A percentile compares a stretch with the other conserved stretches of the same genome.
phyloP scores from a whole-genome alignment of 2,797 vertebrate genomes.

The Apogon hyalosoma region DNA sequence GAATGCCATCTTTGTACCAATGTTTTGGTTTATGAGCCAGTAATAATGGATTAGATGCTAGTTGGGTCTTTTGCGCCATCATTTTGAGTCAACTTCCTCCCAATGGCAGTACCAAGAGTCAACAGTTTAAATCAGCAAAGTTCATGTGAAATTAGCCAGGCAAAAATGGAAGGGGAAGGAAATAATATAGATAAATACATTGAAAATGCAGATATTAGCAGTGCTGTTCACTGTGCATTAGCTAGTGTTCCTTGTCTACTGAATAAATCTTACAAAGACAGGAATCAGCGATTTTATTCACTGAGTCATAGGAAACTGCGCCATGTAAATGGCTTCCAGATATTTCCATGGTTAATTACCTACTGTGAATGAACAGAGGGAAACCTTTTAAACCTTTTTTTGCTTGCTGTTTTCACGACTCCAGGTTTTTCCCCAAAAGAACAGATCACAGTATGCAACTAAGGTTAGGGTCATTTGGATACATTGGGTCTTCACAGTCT shows the following conservation, averaged over 20 bases:
- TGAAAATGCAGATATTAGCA: slow-evolving; percentile 41
- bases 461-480: slow-evolving; percentile 57
- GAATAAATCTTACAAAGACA: slow-evolving; percentile 60
- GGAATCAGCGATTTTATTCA: slow-evolving; percentile 62
- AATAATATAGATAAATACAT: slow-evolving; percentile 30
- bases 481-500: slow-evolving; percentile 57
- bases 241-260: slow-evolving; percentile 39
- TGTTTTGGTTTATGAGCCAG: neutral
- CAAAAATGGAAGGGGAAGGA: slow-evolving; percentile 18
- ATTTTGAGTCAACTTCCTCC: slow-evolving; percentile 25
- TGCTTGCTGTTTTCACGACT: slow-evolving; percentile 67
- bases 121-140: slow-evolving; percentile 23
- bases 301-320: slow-evolving; percentile 70
- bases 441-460: slow-evolving; percentile 49
- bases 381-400: slow-evolving; percentile 63
- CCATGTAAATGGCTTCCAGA: slow-evolving; percentile 76
- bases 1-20: too few species aligned
- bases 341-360: slow-evolving; percentile 78
- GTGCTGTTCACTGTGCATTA: slow-evolving; percentile 36
- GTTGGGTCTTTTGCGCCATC: neutral
- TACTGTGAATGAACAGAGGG: slow-evolving; percentile 77
- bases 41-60: slow-evolving; percentile 1
- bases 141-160: slow-evolving; percentile 35
- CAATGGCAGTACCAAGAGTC: slow-evolving; percentile 24
- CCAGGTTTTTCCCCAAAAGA: slow-evolving; percentile 59